phyloP scores from a whole-genome alignment of 1,140 invertebrate species.

The Aplysia californica region DNA sequence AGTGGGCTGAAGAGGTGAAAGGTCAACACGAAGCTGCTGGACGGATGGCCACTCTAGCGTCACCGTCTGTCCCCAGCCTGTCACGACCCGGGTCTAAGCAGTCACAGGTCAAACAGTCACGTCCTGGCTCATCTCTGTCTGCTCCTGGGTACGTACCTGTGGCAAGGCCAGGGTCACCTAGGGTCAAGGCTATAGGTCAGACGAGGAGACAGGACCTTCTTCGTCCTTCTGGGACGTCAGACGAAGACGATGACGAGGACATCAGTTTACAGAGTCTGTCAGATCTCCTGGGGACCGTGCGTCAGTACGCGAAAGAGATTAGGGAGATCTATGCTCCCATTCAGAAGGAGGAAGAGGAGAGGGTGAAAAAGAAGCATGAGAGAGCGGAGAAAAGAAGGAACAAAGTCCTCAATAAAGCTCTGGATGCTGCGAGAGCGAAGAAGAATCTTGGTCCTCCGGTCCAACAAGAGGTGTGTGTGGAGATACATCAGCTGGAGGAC shows the following conservation, averaged over 20 bases:
- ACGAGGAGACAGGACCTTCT: background rate
- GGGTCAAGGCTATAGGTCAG: too few species aligned
- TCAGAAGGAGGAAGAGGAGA: constrained; percentile 15
- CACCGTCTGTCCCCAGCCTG: background rate
- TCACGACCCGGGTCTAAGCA: background rate
- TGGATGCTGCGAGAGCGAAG: background rate
- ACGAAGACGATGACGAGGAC: constrained; percentile 16
- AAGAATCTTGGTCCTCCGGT: background rate
- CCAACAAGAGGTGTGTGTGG: constrained; percentile 18
- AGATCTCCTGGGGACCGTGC: constrained; percentile 16
- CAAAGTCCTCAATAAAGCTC: background rate
- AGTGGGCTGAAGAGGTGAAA: background rate
- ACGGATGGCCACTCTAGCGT: background rate
- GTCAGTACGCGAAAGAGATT: constrained; percentile 26
- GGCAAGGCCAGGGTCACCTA: background rate
- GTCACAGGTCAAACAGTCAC: background rate
- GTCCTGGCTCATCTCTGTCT: background rate
- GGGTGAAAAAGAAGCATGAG: background rate
- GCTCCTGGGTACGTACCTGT: background rate
- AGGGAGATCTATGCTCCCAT: constrained; percentile 24
- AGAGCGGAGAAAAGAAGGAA: background rate
- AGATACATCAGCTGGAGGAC: constrained; percentile 16
- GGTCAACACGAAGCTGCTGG: background rate
- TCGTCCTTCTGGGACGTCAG: background rate
- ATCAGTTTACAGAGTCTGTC: constrained; percentile 10